phyloP scores from a whole-genome alignment of 2,113 vertebrate species.

The Trichechus manatus region DNA sequence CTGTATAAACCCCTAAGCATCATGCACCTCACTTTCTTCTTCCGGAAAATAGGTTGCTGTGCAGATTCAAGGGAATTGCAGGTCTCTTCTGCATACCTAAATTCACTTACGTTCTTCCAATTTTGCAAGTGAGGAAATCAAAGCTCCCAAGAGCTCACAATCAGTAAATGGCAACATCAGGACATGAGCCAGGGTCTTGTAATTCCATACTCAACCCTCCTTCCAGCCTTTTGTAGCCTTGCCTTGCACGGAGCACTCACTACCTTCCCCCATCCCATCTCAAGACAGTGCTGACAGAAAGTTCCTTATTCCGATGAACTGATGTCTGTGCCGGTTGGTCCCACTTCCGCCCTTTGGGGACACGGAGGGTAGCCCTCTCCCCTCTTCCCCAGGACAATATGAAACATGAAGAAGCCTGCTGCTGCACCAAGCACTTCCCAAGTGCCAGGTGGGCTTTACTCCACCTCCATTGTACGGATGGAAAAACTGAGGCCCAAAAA shows the following conservation, averaged over 20 bases:
- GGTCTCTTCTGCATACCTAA: background rate
- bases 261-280: fast-evolving
- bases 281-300: background rate
- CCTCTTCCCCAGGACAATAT: background rate
- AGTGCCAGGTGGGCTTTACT: background rate
- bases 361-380: background rate
- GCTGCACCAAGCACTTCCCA: background rate
- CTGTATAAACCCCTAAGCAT: background rate
- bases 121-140: background rate
- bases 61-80: fast-evolving
- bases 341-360: background rate
- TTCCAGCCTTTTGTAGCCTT: background rate
- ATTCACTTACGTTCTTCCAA: background rate
- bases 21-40: background rate
- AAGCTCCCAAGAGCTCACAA: background rate
- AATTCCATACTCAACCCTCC: background rate
- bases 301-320: background rate
- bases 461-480: background rate
- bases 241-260: fast-evolving
- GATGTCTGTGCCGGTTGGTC: background rate
- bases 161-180: background rate
- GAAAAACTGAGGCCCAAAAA: background rate
- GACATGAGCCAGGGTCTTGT: background rate
- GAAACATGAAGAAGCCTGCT: background rate
- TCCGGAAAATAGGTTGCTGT: background rate